Base-by-base conservation (phyloP, 1,140 invertebrate species). In the Harpegnathos saltator region DNA sequence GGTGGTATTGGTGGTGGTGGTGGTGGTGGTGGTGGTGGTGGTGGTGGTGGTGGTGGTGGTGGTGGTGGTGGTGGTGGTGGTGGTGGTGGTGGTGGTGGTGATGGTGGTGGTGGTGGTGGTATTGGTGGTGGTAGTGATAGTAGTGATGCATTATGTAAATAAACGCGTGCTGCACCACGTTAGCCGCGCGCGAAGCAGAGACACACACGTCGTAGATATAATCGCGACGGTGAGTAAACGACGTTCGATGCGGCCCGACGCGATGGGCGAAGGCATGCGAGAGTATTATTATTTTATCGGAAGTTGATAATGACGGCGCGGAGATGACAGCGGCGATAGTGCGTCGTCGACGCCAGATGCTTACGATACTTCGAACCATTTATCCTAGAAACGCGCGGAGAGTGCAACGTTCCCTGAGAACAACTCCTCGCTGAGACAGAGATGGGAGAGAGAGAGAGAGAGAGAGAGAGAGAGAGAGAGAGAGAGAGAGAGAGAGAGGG, bases 81-180 rank as follows among this genome's bases (percentile, higher is more conserved):
- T n/a, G 52, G 22, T 44, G 38, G 11, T 44, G 38, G 38, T 44
- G 38, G 7, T n/a, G 52, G 11, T 44, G 38, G 9, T 44, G 38
- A 9, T 44, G 38, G 38, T 44, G 38, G 38, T 44, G 7, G 9
- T 44, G 9, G 38, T 44, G 38, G 4, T 44, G 38, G 9, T 44
- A 9, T 3, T 44, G 38, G 4, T 44, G 38, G 9, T 44, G 38
- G 38, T 44, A 9, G 9, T 9, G 7, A 11, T 44, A 9, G 38
- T 44, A 9, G 38, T 44, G 38, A 52, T 58, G 75, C 65, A 80
- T 80, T 80, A 80, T 80, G 75, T 80, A 71, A 80, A 80, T 80
- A 80, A 80, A 80, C 75, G 75, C 75, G 75, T 80, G 75, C 65
- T 80, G 75, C 75, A 80, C 61, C 75, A 65, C 75, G 75, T 80